phyloP scores from a whole-genome alignment of 1,140 invertebrate genomes.

The Schlechtendalia chinensis region DNA sequence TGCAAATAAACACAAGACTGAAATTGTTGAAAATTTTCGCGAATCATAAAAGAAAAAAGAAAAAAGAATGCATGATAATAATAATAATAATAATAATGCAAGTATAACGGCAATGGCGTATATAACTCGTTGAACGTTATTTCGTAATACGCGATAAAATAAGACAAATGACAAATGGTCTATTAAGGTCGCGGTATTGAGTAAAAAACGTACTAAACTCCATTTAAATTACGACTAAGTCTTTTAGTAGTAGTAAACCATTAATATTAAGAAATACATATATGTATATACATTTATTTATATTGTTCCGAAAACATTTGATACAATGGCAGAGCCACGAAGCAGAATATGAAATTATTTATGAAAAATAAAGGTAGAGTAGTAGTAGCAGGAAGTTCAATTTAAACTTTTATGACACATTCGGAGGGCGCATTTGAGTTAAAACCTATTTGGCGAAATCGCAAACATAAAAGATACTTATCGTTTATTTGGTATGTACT shows the following conservation, averaged over 20 bases:
- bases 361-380: neutral
- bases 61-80: neutral
- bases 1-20: neutral
- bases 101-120: neutral
- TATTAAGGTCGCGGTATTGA: neutral
- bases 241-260: neutral
- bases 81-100: neutral
- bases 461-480: slow-evolving; percentile 21
- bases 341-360: neutral
- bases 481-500: neutral
- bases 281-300: neutral
- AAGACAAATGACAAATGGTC: neutral
- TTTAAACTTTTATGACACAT: slow-evolving; percentile 18
- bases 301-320: neutral
- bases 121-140: neutral
- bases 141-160: neutral
- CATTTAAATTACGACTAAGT: neutral
- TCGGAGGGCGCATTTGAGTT: slow-evolving; percentile 3
- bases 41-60: fast-evolving
- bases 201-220: neutral
- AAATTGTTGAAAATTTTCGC: neutral
- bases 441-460: slow-evolving; percentile 11
- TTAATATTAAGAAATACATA: slow-evolving; percentile 2
- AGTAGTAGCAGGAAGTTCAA: slow-evolving; percentile 2
- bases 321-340: too few species aligned